Conservation (phyloP, 1,140 invertebrate genomes). For the Orius insidiosus region DNA sequence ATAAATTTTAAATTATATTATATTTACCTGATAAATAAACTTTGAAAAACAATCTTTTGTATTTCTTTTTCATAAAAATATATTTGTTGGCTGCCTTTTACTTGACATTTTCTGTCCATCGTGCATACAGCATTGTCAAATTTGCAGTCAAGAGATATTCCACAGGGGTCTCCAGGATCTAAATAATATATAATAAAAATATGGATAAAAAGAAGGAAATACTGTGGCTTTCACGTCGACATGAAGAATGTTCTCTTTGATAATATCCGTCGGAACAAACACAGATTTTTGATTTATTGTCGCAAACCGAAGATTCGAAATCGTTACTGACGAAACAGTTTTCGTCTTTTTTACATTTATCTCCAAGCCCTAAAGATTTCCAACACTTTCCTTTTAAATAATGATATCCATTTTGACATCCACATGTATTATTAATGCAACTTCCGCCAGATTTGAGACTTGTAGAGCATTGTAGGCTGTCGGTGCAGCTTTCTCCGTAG, state of each 20-base stretch:
- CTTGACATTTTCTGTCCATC: conserved; percentile 4
- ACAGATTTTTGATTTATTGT: conserved; percentile 17
- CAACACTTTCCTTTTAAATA: conserved; percentile 22
- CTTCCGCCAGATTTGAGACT: conserved; percentile 18
- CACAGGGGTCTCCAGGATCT: conserved; percentile 21
- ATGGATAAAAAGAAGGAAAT: conserved; percentile 6
- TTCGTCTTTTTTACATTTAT: conserved; percentile 17
- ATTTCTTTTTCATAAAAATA: not conserved
- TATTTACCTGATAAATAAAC: not conserved
- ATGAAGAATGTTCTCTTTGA: conserved; percentile 23
- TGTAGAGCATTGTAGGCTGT: conserved; percentile 21
- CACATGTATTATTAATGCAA: conserved; percentile 18
- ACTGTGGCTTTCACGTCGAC: conserved; percentile 22
- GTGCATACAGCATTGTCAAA: conserved; percentile 17
- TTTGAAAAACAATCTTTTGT: not conserved
- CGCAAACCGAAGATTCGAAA: conserved; percentile 19
- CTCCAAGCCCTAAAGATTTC: conserved; percentile 18
- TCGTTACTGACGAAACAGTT: conserved; percentile 22
- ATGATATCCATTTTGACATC: conserved; percentile 20
- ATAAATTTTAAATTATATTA: conserved; percentile 7
- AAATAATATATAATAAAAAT: conserved; percentile 5
- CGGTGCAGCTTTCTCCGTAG: conserved; percentile 19
- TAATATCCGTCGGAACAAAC: conserved; percentile 23
- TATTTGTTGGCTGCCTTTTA: not conserved
- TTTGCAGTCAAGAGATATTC: conserved; percentile 21